Evolutionary conservation across 2,113 vertebrate species (phyloP), one percentile per base, ranked within the genome.

Genomic region (Phyllostomus discolor): DNA sequence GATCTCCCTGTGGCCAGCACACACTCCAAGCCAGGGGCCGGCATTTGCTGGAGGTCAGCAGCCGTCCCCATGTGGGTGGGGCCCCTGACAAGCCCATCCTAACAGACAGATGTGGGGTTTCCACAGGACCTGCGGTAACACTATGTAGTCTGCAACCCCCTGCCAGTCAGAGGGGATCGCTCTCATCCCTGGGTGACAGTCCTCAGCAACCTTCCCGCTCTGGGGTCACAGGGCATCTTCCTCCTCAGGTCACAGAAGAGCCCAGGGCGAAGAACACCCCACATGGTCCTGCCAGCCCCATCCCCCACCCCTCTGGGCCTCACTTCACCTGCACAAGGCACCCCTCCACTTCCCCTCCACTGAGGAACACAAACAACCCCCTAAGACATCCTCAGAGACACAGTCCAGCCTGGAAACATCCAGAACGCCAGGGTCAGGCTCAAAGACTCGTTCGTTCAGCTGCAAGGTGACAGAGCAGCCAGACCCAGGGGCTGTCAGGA

Each of bases 21-120:
- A 35, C 90, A 81, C 75, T 78, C 88, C 41, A n/a, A 22, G 0
- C 1, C 6, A 22, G 19, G 52, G 91, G 86, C 92, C 81, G 93
- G 95, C 97, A 98, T 97, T 97, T 98, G 98, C 95, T 93, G 57
- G 5, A 0, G 38, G 66, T 91, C 85, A 52, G 78, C n/a, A 86
- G 46, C 87, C n/a, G 1, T 85, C 94, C 0, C 11, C 50, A 72
- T 78, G 73, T 72, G 14, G 67, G 0, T 0, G 26, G 26, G 67
- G 43, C 41, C 1, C 17, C 15, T 41, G 24, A 70, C 4, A 54
- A 76, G 48, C 83, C 67, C 91, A 89, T 52, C 0, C 2, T 14
- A 64, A 24, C 26, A 4, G 9, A 64, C 16, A 24, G 19, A 90
- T 4, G 9, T 14, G 57, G 43, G 6, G 66, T 43, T 83, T 64